Evolutionary conservation across 2,113 vertebrate genomes (phyloP).

Genomic region (Lutjanus erythropterus): DNA sequence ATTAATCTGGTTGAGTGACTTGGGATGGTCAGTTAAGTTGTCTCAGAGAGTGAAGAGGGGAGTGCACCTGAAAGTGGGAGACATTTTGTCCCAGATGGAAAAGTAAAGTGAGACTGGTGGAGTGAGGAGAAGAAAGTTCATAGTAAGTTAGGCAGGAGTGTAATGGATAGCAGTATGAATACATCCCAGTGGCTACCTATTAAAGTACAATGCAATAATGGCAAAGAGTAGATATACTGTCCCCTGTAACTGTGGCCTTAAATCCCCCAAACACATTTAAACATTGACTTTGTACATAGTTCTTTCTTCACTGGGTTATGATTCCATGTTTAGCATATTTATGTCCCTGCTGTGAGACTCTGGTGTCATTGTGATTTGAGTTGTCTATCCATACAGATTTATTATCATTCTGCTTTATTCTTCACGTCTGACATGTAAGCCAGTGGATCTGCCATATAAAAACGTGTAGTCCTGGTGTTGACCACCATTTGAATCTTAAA

Average conservation of each 20-base stretch:
- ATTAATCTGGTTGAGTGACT: conserved; percentile 27
- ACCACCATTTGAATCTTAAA: conserved; percentile 55
- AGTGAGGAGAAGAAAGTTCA: conserved; percentile 46
- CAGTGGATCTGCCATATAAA: conserved; percentile 49
- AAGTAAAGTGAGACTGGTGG: neutral
- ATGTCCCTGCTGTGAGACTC: conserved; percentile 69
- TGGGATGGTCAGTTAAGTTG: conserved; percentile 29
- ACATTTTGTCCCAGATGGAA: conserved; percentile 21
- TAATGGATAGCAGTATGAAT: conserved; percentile 27
- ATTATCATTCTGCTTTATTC: conserved; percentile 47
- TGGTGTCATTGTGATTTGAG: conserved; percentile 67
- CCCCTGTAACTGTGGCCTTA: conserved; percentile 82
- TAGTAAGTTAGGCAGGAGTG: conserved; percentile 54
- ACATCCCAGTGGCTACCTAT: conserved; percentile 53
- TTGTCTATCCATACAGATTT: conserved; percentile 57
- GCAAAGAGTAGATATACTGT: conserved; percentile 62
- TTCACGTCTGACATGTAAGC: conserved; percentile 42
- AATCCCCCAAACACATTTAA: conserved; percentile 66
- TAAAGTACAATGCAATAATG: conserved; percentile 78
- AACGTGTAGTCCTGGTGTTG: conserved; percentile 65
- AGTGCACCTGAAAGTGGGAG: conserved; percentile 43
- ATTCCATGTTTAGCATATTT: conserved; percentile 71
- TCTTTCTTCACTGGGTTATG: conserved; percentile 66
- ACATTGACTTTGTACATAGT: conserved; percentile 77
- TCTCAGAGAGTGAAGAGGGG: conserved; percentile 19